Percentiles rank a stretch among this genome's conserved stretches.
Evolutionary conservation across 2,888 invertebrate genomes (phyloP).

Genomic region (Lapara coniferarum): DNA sequence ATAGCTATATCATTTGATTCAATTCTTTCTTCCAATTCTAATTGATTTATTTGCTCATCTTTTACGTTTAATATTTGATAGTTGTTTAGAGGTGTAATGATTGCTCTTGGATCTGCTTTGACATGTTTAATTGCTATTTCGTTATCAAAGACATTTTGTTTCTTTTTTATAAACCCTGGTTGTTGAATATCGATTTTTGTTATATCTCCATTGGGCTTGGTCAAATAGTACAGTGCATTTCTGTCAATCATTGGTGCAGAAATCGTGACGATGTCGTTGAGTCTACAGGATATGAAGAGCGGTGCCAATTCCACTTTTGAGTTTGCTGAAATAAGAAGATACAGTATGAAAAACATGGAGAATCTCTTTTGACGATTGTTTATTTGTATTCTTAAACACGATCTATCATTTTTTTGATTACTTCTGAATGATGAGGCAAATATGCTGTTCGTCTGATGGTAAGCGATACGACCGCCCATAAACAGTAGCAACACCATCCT

Average conservation of each 20-base stretch:
- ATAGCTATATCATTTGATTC: conserved; percentile 58
- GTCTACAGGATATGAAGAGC: conserved; percentile 45
- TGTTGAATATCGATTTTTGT: conserved; percentile 44
- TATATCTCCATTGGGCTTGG: conserved; percentile 59
- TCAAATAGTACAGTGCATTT: conserved; percentile 50
- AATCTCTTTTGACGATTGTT: no score
- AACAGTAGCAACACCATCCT: no score
- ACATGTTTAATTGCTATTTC: conserved; percentile 22
- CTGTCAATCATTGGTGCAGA: conserved; percentile 53
- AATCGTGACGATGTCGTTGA: conserved; percentile 58
- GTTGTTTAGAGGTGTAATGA: conserved; percentile 35
- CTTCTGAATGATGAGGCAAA: no score
- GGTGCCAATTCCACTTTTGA: conserved; percentile 55
- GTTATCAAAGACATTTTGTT: conserved; percentile 30
- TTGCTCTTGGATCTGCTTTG: conserved; percentile 9
- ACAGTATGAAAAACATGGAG: neutral
- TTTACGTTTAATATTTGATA: conserved; percentile 46
- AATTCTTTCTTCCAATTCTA: conserved; percentile 36
- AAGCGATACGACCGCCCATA: no score
- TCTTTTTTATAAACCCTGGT: conserved; percentile 27
- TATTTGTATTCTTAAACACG: no score
- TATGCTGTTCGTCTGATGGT: no score
- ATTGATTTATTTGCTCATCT: neutral
- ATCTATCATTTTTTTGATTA: no score
- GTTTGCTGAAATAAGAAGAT: conserved; percentile 55